Conservation (phyloP, 1,140 invertebrate genomes). For the Argopecten irradians region DNA sequence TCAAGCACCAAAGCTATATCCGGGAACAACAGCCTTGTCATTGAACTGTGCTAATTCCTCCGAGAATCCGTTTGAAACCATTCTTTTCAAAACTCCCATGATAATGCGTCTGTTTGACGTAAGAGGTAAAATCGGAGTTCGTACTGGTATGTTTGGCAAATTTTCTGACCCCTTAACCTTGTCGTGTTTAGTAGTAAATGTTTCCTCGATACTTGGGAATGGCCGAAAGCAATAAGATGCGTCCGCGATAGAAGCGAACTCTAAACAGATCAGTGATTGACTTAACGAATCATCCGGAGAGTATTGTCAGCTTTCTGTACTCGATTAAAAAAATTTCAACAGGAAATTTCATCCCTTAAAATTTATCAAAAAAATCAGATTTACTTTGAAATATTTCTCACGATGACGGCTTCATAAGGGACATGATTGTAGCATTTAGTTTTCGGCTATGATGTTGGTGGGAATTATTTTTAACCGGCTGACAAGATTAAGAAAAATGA, state of each 20-base stretch:
- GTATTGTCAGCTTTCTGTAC: neutral
- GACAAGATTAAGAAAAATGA: neutral
- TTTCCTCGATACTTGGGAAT: conserved; percentile 9
- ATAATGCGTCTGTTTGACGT: neutral
- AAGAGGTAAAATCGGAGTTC: neutral
- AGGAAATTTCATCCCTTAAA: neutral
- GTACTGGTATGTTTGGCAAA: neutral
- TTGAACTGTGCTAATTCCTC: neutral
- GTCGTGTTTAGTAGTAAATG: neutral
- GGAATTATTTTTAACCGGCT: neutral
- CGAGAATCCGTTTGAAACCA: neutral
- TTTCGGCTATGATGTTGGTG: too few relatives aligned
- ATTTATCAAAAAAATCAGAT: neutral
- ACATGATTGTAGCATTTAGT: too few relatives aligned
- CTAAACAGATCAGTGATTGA: neutral
- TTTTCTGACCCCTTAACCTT: neutral
- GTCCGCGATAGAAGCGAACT: neutral
- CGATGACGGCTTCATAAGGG: too few relatives aligned
- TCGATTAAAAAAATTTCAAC: neutral
- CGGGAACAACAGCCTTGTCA: neutral
- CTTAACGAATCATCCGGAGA: neutral
- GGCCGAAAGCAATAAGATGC: neutral
- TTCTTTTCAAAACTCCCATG: neutral
- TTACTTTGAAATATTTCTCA: neutral
- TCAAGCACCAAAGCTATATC: too few relatives aligned